Evolutionary conservation across 2,797 vertebrate species (phyloP), one percentile per base, ranked within the genome.

Genomic region (Chaetodon trifasciatus): DNA sequence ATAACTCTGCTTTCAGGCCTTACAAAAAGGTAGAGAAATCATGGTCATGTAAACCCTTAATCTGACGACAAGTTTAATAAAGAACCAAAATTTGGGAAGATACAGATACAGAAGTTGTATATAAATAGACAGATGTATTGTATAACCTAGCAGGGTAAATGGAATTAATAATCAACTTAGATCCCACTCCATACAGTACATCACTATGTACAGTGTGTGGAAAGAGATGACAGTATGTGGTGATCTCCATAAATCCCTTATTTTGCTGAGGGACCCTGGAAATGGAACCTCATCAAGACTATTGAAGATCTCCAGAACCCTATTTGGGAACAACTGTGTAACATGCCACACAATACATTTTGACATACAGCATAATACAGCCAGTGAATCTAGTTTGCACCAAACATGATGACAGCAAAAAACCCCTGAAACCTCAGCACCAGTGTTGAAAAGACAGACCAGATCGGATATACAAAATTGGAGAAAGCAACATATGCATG

Each of bases 401-500:
- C 15, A 15, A 76, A 42, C 23, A 47, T n/a, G 67, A 69, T 56
- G 64, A 66, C 42, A 69, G 52, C 55, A 71, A n/a, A 52, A 60
- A 39, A 42, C 2, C 28, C 28, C 28, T 4, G 28, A 61, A 24
- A 32, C 15, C 21, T 49, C 62, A 74, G 40, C 47, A 63, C 4
- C 57, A 32, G 0, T 23, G 23, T 39, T 44, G 49, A 73, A 68
- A 70, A 76, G 47, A 64, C 55, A 82, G 58, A 67, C 32, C 42
- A 44, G 42, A 64, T 55, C 39, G 24, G 60, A 62, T 82, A 57
- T 57, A 76, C 42, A 74, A 70, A 79, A 70, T 23, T 53, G 49
- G 16, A 60, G 50, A 73, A 52, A 56, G 16, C 17, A 52, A 71
- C 61, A 23, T 77, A 47, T 67, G 0, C 11, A 37, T 64, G 42